Percentiles rank a stretch among this genome's conserved stretches.
Conservation (phyloP, 2,888 invertebrate species). For the Sympetrum striolatum region DNA sequence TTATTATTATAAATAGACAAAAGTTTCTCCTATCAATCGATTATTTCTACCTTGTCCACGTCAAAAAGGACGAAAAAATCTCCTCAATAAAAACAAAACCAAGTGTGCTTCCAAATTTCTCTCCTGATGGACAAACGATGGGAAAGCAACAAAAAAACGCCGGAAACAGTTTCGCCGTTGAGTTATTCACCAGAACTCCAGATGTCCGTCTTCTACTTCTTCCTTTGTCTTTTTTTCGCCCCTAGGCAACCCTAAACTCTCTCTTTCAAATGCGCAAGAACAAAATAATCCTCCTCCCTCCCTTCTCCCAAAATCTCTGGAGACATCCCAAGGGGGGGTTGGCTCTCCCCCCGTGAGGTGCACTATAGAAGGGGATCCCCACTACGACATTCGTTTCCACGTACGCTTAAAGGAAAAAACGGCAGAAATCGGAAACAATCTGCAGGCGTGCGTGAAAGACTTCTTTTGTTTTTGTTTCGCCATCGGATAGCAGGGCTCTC, state of each 20-base stretch:
- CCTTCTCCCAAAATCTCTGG: neutral
- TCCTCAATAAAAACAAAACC: too few species aligned
- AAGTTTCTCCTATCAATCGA: too few species aligned
- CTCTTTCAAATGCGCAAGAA: too few species aligned
- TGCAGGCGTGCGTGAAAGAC: neutral
- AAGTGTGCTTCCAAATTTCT: too few species aligned
- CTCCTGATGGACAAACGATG: neutral
- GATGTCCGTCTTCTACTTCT: neutral
- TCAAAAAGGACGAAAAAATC: too few species aligned
- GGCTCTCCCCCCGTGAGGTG: neutral
- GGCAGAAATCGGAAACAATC: neutral
- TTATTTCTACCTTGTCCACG: too few species aligned
- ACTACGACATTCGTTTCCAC: neutral
- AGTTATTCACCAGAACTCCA: neutral
- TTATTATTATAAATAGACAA: too few species aligned
- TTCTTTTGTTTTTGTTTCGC: constrained; percentile 12
- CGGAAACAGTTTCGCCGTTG: neutral
- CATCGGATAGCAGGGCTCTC: neutral
- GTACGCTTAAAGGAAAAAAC: constrained; percentile 2
- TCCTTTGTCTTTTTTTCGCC: too few species aligned
- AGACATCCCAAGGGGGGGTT: neutral
- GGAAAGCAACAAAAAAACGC: neutral
- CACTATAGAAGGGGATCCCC: neutral
- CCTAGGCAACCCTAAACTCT: too few species aligned
- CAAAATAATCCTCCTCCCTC: too few species aligned